Conservation (phyloP, 2,797 vertebrate species). For the Sebastes melanostomus region DNA sequence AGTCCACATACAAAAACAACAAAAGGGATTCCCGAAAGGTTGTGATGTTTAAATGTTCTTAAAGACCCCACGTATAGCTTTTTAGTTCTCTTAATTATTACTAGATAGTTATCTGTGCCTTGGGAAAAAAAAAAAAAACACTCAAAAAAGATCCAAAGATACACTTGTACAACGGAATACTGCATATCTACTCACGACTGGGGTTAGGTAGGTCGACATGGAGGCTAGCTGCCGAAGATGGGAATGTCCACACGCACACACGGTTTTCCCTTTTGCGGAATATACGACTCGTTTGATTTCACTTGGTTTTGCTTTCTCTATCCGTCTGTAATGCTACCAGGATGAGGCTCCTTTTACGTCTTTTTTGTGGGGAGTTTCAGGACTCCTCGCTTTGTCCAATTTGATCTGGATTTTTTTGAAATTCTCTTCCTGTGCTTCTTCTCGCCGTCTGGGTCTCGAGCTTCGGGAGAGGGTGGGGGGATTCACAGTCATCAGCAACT, state of each 20-base stretch:
- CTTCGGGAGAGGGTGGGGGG: constrained; percentile 48
- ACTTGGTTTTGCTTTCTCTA: constrained; percentile 27
- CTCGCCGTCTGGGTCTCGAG: constrained; percentile 78
- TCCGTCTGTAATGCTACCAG: constrained; percentile 74
- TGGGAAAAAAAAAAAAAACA: constrained; percentile 77
- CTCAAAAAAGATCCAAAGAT: constrained; percentile 85
- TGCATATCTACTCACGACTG: constrained; percentile 90
- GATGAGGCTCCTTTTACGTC: constrained; percentile 27
- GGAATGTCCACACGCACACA: constrained; percentile 83
- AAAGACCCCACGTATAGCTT: constrained; percentile 84
- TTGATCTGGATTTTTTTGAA: constrained; percentile 23
- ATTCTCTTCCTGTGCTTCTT: constrained; percentile 79
- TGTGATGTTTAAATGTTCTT: constrained; percentile 83
- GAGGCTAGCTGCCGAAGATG: constrained; percentile 92
- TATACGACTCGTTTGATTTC: constrained; percentile 68
- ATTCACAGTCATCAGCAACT: constrained; percentile 63
- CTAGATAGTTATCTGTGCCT: constrained; percentile 80
- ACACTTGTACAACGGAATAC: constrained; percentile 93
- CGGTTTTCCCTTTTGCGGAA: constrained; percentile 81
- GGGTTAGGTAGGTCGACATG: constrained; percentile 83
- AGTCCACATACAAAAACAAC: constrained; percentile 85
- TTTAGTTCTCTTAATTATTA: constrained; percentile 72
- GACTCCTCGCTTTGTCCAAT: constrained; percentile 7
- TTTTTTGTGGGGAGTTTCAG: constrained; percentile 2
- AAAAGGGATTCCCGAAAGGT: constrained; percentile 79